Evolutionary conservation across 2,797 vertebrate genomes (phyloP).

Genomic region (Loris lydekkerianus): DNA sequence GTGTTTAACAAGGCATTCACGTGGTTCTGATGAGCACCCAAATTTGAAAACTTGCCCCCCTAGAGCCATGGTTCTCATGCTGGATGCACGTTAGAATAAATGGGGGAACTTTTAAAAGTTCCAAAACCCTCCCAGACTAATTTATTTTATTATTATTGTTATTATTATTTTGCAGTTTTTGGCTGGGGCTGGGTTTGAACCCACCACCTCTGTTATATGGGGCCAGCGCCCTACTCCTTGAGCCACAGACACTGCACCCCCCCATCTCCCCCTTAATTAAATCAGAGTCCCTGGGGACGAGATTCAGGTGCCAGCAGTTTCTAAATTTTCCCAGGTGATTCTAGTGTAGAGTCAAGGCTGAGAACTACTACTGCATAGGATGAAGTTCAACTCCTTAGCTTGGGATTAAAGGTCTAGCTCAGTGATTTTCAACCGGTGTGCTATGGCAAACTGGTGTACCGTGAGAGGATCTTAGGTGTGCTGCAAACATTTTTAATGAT

Average conservation of each 20-base stretch:
- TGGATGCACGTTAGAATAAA: conserved; percentile 19
- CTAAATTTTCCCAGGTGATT: conserved; percentile 31
- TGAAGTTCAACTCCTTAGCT: conserved; percentile 21
- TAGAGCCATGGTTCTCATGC: neutral
- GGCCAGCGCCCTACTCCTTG: too few relatives aligned
- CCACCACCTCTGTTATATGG: too few relatives aligned
- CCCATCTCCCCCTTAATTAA: neutral
- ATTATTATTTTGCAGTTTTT: too few relatives aligned
- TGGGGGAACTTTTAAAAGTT: neutral
- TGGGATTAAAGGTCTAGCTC: conserved; percentile 16
- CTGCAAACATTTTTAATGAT: too few relatives aligned
- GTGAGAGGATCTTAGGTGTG: too few relatives aligned
- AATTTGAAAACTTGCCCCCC: conserved; percentile 31
- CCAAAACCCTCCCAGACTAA: neutral
- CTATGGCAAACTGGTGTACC: too few relatives aligned
- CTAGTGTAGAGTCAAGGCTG: neutral
- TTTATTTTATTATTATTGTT: too few relatives aligned
- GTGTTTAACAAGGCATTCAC: neutral
- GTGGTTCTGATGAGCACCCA: conserved; percentile 25
- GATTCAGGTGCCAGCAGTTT: neutral
- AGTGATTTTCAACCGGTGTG: too few relatives aligned
- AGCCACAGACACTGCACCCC: too few relatives aligned
- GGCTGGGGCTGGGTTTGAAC: too few relatives aligned
- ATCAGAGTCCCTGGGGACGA: neutral
- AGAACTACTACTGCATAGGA: neutral